Base-by-base conservation (phyloP, 2,888 invertebrate genomes). In the Coelopa pilipes region DNA sequence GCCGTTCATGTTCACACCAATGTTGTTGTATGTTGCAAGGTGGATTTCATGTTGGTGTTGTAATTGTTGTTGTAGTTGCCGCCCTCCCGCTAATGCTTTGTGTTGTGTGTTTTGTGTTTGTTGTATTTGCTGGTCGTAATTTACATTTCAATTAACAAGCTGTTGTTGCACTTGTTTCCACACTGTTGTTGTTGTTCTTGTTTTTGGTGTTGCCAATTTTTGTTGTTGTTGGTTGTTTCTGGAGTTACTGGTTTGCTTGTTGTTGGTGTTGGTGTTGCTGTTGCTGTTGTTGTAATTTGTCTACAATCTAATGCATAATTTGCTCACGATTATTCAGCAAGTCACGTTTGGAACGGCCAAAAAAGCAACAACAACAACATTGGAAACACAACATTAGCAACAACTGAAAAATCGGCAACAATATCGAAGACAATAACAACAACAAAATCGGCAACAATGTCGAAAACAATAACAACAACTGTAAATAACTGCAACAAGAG, bases 201-300 rank as follows among this genome's bases (percentile, higher is more conserved):
- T 34, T 34, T 4, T 2, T 34, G 34, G 2, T 34, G 34, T 34
- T 34, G 7, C 34, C 34, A 34, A 34, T 75, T 66, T 70, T 76
- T 65, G 50, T 73, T 75, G 63, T 76, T 66, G 72, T 78, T 78
- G 53, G 73, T 74, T 76, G 76, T 60, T 76, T 79, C 74, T 75
- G n/a, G 13, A 19, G 17, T 68, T 24, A 49, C 13, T 66, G 59
- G 21, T 73, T 19, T 68, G 47, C 19, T 50, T 17, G 5, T 19
- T 73, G 45, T 21, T 69, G 46, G 55, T 68, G 50, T 47, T 63
- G 50, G 55, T 69, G 12, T 1, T 47, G 21, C 55, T 12, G 55
- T 70, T 46, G 21, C 60, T 49, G 60, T 50, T 49, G 17, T 57
- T 67, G 45, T 72, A 53, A 34, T 34, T 34, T 34, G 34, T 34